Evolutionary conservation across 2,797 vertebrate genomes (phyloP).

Genomic region (Xerus rutilus): DNA sequence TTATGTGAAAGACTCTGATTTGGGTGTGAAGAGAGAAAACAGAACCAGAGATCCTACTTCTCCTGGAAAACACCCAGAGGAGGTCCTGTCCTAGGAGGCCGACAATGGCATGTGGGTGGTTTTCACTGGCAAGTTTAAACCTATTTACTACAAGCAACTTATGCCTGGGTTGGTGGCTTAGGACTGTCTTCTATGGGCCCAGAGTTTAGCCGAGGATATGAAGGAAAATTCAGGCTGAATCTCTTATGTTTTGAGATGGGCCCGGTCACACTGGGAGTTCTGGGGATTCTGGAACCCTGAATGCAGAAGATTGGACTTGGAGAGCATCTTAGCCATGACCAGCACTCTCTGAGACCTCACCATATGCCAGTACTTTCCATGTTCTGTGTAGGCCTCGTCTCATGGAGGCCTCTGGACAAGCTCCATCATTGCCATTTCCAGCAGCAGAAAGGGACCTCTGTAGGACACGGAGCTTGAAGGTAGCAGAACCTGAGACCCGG

Average conservation of each 20-base stretch:
- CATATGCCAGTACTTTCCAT: rapidly evolving
- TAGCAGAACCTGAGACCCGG: not conserved
- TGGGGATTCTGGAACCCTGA: not conserved
- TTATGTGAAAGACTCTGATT: not conserved
- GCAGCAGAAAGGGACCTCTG: not conserved
- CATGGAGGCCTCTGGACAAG: not conserved
- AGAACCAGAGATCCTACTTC: not conserved
- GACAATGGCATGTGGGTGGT: not conserved
- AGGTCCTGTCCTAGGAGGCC: not conserved
- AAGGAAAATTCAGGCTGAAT: not conserved
- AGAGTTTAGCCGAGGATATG: not conserved
- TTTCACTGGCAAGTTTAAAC: slow-evolving; percentile 5
- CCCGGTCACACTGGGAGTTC: no score
- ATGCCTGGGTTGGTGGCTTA: not conserved
- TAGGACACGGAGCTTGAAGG: not conserved
- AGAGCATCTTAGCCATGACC: not conserved
- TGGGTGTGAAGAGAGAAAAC: not conserved
- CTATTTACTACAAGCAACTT: not conserved
- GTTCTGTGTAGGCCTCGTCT: not conserved
- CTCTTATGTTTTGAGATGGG: not conserved
- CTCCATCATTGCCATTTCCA: not conserved
- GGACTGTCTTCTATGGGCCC: not conserved
- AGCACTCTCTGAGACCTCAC: not conserved
- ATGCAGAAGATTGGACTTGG: not conserved
- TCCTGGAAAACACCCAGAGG: not conserved